Evolutionary conservation across 2,113 vertebrate species (phyloP).

Genomic region (Columba janthina): DNA sequence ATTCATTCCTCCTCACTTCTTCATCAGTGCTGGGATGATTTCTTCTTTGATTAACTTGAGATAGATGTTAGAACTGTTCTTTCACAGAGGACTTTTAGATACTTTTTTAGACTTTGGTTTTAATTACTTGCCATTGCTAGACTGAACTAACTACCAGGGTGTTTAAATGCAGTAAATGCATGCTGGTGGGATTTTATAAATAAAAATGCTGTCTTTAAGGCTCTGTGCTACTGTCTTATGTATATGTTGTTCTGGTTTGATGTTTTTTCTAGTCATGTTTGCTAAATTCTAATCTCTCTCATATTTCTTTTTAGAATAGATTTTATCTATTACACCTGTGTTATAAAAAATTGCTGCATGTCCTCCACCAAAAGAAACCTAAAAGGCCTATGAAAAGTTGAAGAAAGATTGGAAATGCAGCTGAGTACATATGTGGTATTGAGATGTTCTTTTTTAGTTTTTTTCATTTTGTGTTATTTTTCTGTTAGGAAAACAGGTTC

Average conservation of each 20-base stretch:
- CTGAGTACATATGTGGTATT: neutral
- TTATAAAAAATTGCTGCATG: neutral
- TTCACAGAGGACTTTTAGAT: neutral
- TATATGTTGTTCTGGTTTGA: neutral
- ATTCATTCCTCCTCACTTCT: constrained; percentile 36
- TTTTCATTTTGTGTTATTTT: neutral
- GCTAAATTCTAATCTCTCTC: neutral
- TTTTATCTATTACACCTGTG: neutral
- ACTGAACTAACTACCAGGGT: neutral
- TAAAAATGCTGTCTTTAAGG: neutral
- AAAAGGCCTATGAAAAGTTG: neutral
- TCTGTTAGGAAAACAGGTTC: neutral
- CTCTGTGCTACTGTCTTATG: neutral
- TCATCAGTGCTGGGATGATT: constrained; percentile 46
- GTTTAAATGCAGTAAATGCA: neutral
- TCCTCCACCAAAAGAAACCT: neutral
- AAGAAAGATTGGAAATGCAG: neutral
- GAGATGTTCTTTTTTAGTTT: neutral
- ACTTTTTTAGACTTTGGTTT: neutral
- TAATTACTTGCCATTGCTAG: constrained; percentile 23
- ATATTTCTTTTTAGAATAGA: neutral
- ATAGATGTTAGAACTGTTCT: constrained; percentile 17
- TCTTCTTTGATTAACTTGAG: constrained; percentile 58
- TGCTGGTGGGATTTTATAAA: neutral
- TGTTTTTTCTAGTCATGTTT: neutral